Percentiles rank a stretch among this genome's conserved stretches.
phyloP scores from a whole-genome alignment of 2,888 invertebrate species.

The Phalera bucephala region DNA sequence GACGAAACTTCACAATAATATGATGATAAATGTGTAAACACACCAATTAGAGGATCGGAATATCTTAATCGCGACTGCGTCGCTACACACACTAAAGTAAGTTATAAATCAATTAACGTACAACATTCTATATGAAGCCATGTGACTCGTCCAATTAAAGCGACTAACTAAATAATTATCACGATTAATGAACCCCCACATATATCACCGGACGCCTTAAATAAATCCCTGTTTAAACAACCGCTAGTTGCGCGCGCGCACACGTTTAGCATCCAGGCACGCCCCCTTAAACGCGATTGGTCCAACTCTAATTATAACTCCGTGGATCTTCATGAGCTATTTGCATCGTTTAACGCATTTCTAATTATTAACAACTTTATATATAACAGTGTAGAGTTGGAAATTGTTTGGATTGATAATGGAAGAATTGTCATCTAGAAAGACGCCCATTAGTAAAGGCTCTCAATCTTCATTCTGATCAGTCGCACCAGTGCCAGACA shows the following conservation, averaged over 20 bases:
- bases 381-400: slow-evolving; percentile 1
- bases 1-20: not conserved
- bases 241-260: slow-evolving; percentile 57
- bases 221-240: slow-evolving; percentile 71
- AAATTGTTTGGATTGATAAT: slow-evolving; percentile 13
- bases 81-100: slow-evolving; percentile 14
- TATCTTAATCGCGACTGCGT: slow-evolving; percentile 23
- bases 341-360: slow-evolving; percentile 69
- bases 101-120: slow-evolving; percentile 41
- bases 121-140: slow-evolving; percentile 32
- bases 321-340: slow-evolving; percentile 65
- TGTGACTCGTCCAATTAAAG: slow-evolving; percentile 73
- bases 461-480: slow-evolving; percentile 76
- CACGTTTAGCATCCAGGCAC: slow-evolving; percentile 40
- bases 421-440: slow-evolving; percentile 72
- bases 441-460: slow-evolving; percentile 77
- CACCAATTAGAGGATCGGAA: slow-evolving; percentile 1
- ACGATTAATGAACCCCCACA: slow-evolving; percentile 74
- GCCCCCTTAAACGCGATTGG: slow-evolving; percentile 69
- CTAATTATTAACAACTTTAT: slow-evolving; percentile 35
- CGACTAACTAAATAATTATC: slow-evolving; percentile 80
- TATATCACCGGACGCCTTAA: slow-evolving; percentile 66
- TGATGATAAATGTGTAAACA: not conserved
- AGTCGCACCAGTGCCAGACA: slow-evolving; percentile 44
- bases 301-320: slow-evolving; percentile 75